Conservation (phyloP, 2,888 invertebrate species). For the Melitaea athalia region DNA sequence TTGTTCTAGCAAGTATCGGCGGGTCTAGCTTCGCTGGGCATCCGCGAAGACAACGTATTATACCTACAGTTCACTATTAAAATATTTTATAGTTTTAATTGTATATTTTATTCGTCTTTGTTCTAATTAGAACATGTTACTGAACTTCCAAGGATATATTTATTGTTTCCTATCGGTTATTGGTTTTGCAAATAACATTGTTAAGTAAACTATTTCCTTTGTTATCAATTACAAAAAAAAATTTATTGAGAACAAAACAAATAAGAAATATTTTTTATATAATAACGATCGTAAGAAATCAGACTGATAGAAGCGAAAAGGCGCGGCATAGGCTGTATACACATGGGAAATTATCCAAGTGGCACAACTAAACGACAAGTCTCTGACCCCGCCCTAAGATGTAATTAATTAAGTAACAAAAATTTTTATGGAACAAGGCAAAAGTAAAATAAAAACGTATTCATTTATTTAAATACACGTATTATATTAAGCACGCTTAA, state of each 20-base stretch:
- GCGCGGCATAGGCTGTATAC: conserved; percentile 65
- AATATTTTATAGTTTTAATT: conserved; percentile 45
- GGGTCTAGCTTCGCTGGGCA: conserved; percentile 51
- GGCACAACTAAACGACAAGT: conserved; percentile 52
- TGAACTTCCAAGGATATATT: conserved; percentile 25
- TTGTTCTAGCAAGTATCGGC: conserved; percentile 53
- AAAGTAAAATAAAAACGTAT: conserved; percentile 1
- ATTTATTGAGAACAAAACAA: background rate
- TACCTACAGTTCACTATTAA: conserved; percentile 28
- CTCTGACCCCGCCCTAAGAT: conserved; percentile 71
- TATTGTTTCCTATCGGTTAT: conserved; percentile 22
- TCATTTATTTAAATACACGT: conserved; percentile 11
- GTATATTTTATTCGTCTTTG: conserved; percentile 40
- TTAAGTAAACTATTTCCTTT: background rate
- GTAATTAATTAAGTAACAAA: conserved; percentile 64
- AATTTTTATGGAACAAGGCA: conserved; percentile 2
- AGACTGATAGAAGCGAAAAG: conserved; percentile 56
- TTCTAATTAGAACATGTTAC: conserved; percentile 27
- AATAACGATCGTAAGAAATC: conserved; percentile 51
- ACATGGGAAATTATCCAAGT: conserved; percentile 76
- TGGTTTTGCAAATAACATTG: background rate
- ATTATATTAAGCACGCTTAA: conserved; percentile 16
- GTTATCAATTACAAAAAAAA: background rate
- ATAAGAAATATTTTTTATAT: background rate
- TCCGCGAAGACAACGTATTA: conserved; percentile 43